Percentiles rank a stretch among this genome's conserved stretches.
phyloP scores from a whole-genome alignment of 1,140 invertebrate genomes.

The Cepaea nemoralis region DNA sequence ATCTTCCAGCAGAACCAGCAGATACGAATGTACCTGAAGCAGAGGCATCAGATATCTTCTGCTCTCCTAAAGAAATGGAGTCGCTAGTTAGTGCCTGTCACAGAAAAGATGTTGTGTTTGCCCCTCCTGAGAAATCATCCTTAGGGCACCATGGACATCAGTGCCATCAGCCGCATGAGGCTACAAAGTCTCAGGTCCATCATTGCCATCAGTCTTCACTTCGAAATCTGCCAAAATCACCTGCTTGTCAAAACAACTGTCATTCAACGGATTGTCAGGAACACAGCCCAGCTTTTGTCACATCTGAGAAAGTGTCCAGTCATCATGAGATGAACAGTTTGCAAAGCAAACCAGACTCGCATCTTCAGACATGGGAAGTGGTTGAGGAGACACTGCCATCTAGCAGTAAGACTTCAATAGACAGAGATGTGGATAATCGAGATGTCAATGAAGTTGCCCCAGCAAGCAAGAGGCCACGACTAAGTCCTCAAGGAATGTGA shows the following conservation, averaged over 20 bases:
- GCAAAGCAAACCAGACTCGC: not conserved
- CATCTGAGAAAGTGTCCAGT: not conserved
- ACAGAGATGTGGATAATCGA: no score
- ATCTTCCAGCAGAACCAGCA: not conserved
- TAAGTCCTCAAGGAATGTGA: not conserved
- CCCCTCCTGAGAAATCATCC: not conserved
- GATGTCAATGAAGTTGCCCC: not conserved
- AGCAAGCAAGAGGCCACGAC: not conserved
- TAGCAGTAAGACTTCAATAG: no score
- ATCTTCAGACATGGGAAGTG: not conserved
- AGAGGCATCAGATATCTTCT: not conserved
- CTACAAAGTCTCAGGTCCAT: conserved; percentile 11
- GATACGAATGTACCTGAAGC: not conserved
- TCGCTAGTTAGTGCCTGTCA: conserved; percentile 18
- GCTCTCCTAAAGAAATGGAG: conserved; percentile 13
- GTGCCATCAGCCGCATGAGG: not conserved
- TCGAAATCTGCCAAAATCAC: not conserved
- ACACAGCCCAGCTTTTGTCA: not conserved
- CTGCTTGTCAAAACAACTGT: not conserved
- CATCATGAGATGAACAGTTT: no score
- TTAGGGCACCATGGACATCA: not conserved
- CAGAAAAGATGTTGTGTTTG: conserved; percentile 9
- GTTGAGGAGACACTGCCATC: no score
- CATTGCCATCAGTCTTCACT: conserved; percentile 14
- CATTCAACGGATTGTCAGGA: not conserved